A percentile compares a stretch with the other conserved stretches of the same genome.
Conservation (phyloP, 2,888 invertebrate genomes). For the Eilema depressum region DNA sequence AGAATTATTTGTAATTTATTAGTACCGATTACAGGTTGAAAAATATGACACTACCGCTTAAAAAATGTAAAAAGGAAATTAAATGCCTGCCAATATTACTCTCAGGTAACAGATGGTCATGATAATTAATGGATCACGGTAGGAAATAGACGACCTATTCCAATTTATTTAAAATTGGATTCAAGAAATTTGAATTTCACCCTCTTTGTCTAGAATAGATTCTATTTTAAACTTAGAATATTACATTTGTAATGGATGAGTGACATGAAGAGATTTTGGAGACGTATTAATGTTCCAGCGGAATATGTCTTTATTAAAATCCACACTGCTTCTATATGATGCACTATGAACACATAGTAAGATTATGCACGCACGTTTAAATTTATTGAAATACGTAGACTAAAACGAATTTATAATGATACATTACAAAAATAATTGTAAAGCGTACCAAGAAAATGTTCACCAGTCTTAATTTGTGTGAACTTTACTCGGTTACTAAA, state of each 20-base stretch:
- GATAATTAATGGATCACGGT: constrained; percentile 9
- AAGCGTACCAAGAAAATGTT: not conserved
- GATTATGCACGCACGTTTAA: not conserved
- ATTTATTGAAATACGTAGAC: too few relatives aligned
- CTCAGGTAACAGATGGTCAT: constrained; percentile 10
- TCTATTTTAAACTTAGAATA: not conserved
- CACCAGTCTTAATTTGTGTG: not conserved
- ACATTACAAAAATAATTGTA: too few relatives aligned
- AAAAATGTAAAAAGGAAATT: not conserved
- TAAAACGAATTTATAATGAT: too few relatives aligned
- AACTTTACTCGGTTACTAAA: not conserved
- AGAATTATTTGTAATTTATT: not conserved
- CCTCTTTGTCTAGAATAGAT: not conserved
- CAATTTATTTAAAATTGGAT: not conserved
- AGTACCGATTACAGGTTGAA: not conserved
- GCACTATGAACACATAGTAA: not conserved
- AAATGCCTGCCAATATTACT: not conserved
- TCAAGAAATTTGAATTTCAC: not conserved
- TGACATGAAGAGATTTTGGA: not conserved
- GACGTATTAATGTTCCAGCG: not conserved
- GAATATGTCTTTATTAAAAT: not conserved
- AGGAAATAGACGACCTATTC: constrained; percentile 2
- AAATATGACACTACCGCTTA: not conserved
- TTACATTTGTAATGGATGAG: not conserved
- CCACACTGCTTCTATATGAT: not conserved